Conservation (phyloP, 2,888 invertebrate species). For the Ectemnius continuus region DNA sequence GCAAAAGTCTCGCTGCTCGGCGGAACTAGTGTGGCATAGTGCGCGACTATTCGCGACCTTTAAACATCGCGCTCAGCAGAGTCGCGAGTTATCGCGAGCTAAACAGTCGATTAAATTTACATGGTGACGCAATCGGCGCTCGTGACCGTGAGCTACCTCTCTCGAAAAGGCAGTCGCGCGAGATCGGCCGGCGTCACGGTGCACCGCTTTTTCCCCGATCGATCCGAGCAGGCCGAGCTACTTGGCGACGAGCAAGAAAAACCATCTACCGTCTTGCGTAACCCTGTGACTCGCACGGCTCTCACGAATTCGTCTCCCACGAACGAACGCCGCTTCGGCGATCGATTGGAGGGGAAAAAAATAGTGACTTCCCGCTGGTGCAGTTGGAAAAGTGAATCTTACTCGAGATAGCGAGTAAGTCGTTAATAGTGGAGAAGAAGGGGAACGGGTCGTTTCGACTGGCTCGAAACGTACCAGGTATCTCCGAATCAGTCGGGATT, state of each 20-base stretch:
- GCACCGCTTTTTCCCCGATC: slow-evolving; percentile 2
- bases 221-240: slow-evolving; percentile 10
- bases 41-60: slow-evolving; percentile 40
- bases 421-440: background rate
- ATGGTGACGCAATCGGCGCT: slow-evolving; percentile 54
- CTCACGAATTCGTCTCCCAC: background rate
- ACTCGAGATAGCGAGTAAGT: background rate
- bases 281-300: slow-evolving; percentile 1
- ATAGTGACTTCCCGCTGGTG: background rate
- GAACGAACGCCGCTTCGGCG: background rate
- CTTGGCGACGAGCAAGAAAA: background rate
- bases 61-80: slow-evolving; percentile 26
- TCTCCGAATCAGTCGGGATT: slow-evolving; percentile 17
- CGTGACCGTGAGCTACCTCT: slow-evolving; percentile 29
- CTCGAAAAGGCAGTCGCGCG: slow-evolving; percentile 40
- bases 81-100: slow-evolving; percentile 41
- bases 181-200: slow-evolving; percentile 10
- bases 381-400: slow-evolving; percentile 4
- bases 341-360: too few relatives aligned
- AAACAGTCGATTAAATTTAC: slow-evolving; percentile 60
- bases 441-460: slow-evolving; percentile 45
- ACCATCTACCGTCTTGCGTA: background rate
- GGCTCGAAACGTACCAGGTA: slow-evolving; percentile 33
- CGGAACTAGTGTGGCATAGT: background rate
- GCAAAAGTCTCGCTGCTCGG: background rate